A percentile compares a stretch with the other conserved stretches of the same genome.
Evolutionary conservation across 2,888 invertebrate genomes (phyloP).

Genomic region (Sarcophaga subvicina): DNA sequence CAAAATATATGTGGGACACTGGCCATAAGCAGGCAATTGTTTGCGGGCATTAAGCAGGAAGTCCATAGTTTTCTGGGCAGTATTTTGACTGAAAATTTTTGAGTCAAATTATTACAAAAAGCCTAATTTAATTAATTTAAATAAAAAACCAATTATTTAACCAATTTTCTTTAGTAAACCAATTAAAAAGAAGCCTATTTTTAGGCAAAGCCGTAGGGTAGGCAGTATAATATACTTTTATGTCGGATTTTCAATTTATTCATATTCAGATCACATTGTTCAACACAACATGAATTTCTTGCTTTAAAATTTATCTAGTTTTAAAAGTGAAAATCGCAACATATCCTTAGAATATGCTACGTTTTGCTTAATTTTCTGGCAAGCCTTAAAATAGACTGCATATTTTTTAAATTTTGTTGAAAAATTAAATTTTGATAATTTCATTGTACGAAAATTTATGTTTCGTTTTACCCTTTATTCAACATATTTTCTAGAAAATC

Average conservation of each 20-base stretch:
- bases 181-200: conserved; percentile 1
- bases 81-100: conserved; percentile 32
- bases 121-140: not conserved
- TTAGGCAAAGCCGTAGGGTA: not conserved
- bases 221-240: not conserved
- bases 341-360: no score
- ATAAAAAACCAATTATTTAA: not conserved
- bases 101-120: conserved; percentile 23
- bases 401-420: no score
- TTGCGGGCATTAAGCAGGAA: conserved; percentile 74
- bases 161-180: not conserved
- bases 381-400: no score
- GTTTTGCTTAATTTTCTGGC: no score
- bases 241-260: no score
- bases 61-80: conserved; percentile 61
- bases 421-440: no score
- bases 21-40: conserved; percentile 72
- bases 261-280: no score
- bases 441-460: not conserved
- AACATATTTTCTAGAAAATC: conserved; percentile 47
- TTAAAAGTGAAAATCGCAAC: no score
- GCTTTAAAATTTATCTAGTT: no score
- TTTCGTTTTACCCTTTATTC: conserved; percentile 54
- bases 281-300: no score
- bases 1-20: conserved; percentile 72